These are phyloP conservation scores for Atrina japonica DNA, from an alignment of 2,888 invertebrate genomes.

Conservation along the genomic window DNA sequence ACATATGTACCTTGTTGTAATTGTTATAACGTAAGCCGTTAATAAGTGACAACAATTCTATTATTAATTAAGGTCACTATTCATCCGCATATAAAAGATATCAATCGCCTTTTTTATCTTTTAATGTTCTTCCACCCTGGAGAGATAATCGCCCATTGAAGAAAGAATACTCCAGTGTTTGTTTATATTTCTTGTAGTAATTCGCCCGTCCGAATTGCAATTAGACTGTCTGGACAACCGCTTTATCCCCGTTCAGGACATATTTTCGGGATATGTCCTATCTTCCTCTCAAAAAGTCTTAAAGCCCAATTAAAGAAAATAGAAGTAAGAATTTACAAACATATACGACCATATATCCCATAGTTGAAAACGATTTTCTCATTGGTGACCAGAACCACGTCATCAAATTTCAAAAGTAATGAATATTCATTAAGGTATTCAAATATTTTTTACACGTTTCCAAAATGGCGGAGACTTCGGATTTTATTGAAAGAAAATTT, in stretches of 20 bases:
- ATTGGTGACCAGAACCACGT: slow-evolving; percentile 18
- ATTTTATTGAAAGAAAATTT: no score
- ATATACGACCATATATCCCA: no score
- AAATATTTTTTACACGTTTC: slow-evolving; percentile 21
- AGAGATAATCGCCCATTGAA: slow-evolving; percentile 19
- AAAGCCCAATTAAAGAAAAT: no score
- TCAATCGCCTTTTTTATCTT: slow-evolving; percentile 6
- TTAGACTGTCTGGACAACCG: slow-evolving; percentile 42
- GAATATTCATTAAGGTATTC: slow-evolving; percentile 39
- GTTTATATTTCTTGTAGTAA: slow-evolving; percentile 33
- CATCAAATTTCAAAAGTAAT: slow-evolving; percentile 14
- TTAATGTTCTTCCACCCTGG: background rate
- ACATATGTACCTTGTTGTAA: no score
- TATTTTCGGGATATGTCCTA: background rate
- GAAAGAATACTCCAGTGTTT: slow-evolving; percentile 7
- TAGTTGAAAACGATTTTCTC: slow-evolving; percentile 1
- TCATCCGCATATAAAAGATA: slow-evolving; percentile 18
- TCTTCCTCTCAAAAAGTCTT: no score
- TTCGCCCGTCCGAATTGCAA: slow-evolving; percentile 47
- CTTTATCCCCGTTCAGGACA: slow-evolving; percentile 36
- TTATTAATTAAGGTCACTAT: slow-evolving; percentile 27
- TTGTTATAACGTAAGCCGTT: background rate
- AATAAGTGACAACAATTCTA: background rate
- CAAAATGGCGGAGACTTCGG: slow-evolving; percentile 32
- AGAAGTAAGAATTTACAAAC: no score